phyloP scores from a whole-genome alignment of 92 coral and sea anemone species.

The Blastomussa wellsi region DNA sequence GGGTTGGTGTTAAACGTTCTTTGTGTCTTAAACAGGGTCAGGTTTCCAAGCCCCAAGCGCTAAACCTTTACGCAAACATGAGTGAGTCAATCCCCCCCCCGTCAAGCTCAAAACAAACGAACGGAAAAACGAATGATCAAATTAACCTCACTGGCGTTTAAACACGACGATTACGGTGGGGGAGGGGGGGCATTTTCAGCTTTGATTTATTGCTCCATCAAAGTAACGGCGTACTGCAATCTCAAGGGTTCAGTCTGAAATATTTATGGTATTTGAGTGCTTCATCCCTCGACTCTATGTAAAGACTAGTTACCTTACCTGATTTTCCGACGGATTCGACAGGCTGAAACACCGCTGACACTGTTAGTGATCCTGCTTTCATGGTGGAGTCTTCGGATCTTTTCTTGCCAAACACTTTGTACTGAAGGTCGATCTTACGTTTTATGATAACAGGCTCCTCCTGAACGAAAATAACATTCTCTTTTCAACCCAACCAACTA shows the following conservation, averaged over 20 bases:
- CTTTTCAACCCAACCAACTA: neutral
- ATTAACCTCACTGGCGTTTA: too few relatives aligned
- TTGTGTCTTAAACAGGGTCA: too few relatives aligned
- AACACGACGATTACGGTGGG: neutral
- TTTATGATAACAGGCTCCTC: constrained; percentile 81
- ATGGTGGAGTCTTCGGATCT: constrained; percentile 81
- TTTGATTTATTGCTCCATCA: neutral
- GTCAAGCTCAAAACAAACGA: too few relatives aligned
- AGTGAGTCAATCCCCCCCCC: too few relatives aligned
- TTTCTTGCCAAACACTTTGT: constrained; percentile 93
- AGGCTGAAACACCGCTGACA: constrained; percentile 88
- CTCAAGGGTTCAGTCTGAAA: too few relatives aligned
- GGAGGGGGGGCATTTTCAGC: neutral
- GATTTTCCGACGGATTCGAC: constrained; percentile 81
- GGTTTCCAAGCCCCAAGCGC: too few relatives aligned
- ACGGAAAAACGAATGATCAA: too few relatives aligned
- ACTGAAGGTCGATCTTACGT: constrained; percentile 71
- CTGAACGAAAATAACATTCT: constrained; percentile 18
- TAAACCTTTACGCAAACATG: too few relatives aligned
- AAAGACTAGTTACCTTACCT: constrained; percentile 48
- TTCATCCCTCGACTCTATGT: neutral
- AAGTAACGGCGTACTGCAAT: neutral
- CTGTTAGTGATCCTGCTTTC: constrained; percentile 88
- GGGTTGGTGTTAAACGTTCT: too few relatives aligned
- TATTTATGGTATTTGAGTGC: too few relatives aligned